These are phyloP conservation scores for Melanerpes formicivorus DNA, from an alignment of 2,113 vertebrate species.

Conservation along the genomic window DNA sequence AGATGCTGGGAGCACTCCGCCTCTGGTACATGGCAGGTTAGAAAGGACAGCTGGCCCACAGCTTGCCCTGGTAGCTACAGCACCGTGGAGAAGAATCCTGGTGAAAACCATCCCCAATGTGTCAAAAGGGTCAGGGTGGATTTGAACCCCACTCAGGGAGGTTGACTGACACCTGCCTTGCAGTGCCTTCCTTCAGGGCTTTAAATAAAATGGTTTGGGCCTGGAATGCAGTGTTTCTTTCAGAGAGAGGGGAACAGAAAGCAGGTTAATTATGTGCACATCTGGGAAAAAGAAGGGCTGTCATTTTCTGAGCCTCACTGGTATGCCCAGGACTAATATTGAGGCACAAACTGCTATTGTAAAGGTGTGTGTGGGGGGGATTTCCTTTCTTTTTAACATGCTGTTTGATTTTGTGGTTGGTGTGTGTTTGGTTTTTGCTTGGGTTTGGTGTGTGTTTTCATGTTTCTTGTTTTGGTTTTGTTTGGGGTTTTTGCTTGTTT, in stretches of 20 bases:
- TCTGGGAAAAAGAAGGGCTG: neutral
- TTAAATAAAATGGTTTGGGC: neutral
- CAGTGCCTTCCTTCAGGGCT: neutral
- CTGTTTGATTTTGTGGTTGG: neutral
- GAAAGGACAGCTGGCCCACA: accelerated
- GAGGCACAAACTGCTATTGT: accelerated
- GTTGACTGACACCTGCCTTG: accelerated
- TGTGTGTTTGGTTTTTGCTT: too few relatives aligned
- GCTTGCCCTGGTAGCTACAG: neutral
- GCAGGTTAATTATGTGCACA: accelerated
- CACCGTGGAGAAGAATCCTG: accelerated
- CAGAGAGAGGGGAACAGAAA: neutral
- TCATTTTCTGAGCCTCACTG: neutral
- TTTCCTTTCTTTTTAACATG: neutral
- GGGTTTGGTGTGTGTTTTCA: too few relatives aligned
- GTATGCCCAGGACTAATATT: neutral
- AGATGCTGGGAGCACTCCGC: accelerated
- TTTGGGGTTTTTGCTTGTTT: too few relatives aligned
- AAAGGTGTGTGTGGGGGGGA: neutral
- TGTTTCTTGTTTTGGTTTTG: too few relatives aligned
- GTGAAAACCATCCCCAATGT: accelerated
- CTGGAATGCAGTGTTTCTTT: accelerated
- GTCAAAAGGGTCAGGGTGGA: accelerated
- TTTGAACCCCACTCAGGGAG: accelerated
- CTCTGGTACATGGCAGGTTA: accelerated